Percentiles rank a stretch among this genome's conserved stretches.
Conservation (phyloP, 2,797 vertebrate genomes). For the Cephalopachus bancanus region DNA sequence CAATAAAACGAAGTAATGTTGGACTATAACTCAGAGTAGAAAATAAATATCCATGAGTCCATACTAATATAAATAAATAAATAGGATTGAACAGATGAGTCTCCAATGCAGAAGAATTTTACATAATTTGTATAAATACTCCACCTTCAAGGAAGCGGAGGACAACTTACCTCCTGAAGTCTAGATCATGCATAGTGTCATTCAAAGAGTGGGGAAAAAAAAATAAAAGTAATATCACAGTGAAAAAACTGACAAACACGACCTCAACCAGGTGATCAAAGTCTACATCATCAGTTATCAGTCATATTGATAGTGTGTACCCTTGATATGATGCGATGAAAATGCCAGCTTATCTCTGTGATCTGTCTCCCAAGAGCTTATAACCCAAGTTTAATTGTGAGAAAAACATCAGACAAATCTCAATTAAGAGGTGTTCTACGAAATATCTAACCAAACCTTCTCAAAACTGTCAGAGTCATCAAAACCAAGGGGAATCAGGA, state of each 20-base stretch:
- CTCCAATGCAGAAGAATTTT: not conserved
- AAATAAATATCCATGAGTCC: not conserved
- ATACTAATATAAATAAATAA: not conserved
- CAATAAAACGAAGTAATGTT: not conserved
- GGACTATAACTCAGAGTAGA: not conserved
- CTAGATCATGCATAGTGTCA: not conserved
- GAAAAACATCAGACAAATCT: not conserved
- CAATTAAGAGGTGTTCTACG: not conserved
- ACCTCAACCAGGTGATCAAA: not conserved
- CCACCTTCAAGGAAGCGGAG: not conserved
- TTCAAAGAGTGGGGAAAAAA: not conserved
- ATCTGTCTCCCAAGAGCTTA: not conserved
- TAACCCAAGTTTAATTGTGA: not conserved
- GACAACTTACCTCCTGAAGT: not conserved
- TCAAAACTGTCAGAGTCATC: not conserved
- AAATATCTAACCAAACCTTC: not conserved
- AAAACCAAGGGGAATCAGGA: not conserved
- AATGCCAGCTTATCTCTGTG: not conserved
- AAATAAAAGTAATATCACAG: not conserved
- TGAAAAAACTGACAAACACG: not conserved
- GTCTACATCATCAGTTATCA: not conserved
- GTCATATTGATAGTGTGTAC: not conserved
- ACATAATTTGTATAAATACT: not conserved
- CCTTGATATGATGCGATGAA: not conserved
- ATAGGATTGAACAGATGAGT: not conserved